Conservation (phyloP, 2,113 vertebrate species). For the Chrysemys picta region DNA sequence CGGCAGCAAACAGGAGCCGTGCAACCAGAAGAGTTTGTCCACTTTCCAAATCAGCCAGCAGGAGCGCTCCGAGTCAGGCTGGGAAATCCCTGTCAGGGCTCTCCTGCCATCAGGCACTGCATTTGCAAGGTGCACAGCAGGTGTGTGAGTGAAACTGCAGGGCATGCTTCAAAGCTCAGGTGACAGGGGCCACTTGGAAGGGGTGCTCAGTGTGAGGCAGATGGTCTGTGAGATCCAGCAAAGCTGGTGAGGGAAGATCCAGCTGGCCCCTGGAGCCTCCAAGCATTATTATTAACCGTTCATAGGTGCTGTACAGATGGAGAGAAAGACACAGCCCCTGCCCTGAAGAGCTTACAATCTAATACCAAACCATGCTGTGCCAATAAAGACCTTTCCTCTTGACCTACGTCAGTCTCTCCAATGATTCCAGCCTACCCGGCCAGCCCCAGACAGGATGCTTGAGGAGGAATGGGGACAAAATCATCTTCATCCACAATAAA, state of each 20-base stretch:
- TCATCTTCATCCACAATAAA: background rate
- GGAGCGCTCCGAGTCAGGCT: background rate
- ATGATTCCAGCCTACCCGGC: background rate
- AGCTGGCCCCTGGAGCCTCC: background rate
- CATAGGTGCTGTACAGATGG: background rate
- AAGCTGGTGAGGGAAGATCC: background rate
- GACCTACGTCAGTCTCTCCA: background rate
- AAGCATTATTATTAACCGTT: background rate
- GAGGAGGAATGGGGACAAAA: background rate
- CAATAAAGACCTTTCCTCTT: background rate
- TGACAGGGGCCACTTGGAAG: background rate
- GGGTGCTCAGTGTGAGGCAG: background rate
- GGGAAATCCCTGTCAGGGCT: background rate
- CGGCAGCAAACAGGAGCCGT: background rate
- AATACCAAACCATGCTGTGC: background rate
- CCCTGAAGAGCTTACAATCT: background rate
- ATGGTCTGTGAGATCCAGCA: background rate
- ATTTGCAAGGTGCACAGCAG: background rate
- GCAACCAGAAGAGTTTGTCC: background rate
- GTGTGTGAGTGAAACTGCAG: background rate
- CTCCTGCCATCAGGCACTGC: background rate
- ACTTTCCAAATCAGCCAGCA: background rate
- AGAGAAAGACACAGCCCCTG: background rate
- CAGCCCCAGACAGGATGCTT: background rate
- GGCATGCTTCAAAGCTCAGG: background rate